phyloP scores from a whole-genome alignment of 1,140 invertebrate genomes.

The Elysia chlorotica region DNA sequence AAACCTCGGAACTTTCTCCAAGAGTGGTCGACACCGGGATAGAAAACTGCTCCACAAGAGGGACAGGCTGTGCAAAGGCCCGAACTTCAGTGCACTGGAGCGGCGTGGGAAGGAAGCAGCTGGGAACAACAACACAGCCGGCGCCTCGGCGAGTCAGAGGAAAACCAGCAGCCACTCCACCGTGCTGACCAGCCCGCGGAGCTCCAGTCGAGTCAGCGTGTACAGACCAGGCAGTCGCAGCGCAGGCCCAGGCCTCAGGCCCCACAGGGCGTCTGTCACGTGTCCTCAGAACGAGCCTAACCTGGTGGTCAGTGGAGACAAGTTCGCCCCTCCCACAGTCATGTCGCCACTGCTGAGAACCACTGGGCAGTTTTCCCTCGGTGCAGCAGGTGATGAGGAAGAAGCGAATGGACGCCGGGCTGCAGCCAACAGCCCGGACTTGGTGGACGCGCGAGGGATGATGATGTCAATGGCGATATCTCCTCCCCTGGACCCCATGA shows the following conservation, averaged over 20 bases:
- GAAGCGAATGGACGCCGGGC: no score
- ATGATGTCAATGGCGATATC: background rate
- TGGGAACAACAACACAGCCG: no score
- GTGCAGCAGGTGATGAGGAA: no score
- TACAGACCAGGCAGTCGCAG: background rate
- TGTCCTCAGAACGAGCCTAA: conserved; percentile 12
- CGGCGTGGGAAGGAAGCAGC: background rate
- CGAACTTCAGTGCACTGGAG: conserved; percentile 36
- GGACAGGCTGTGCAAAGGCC: conserved; percentile 51
- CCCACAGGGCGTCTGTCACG: background rate
- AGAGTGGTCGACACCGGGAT: background rate
- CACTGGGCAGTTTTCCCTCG: conserved; percentile 52
- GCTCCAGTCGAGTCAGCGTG: background rate
- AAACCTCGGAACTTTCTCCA: background rate
- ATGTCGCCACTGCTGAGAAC: conserved; percentile 47
- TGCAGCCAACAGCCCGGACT: conserved; percentile 45
- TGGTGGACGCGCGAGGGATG: conserved; percentile 6
- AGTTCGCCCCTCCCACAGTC: conserved; percentile 35
- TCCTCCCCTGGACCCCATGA: background rate
- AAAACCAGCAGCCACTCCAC: background rate
- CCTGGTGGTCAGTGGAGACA: conserved; percentile 45
- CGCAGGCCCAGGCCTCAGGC: background rate
- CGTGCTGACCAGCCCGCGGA: background rate
- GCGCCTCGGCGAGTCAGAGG: no score
- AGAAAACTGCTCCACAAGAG: conserved; percentile 30